Conservation (phyloP, 1,140 invertebrate species). For the Rhysida immarginata region DNA sequence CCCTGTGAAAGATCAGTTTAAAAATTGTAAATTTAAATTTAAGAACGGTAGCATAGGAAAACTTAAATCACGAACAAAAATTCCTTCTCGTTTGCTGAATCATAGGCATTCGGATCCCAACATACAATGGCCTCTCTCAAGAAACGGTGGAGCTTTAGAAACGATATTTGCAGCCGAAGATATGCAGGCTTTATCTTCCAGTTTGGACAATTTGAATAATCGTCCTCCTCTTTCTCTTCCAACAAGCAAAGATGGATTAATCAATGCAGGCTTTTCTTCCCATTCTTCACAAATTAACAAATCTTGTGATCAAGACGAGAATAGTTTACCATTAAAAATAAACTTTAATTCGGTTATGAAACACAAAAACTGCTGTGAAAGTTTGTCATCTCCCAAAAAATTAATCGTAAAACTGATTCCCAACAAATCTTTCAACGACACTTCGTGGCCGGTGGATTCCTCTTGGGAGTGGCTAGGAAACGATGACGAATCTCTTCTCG, state of each 20-base stretch:
- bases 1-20: constrained; percentile 23
- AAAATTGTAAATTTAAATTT: neutral
- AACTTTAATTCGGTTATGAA: neutral
- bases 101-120: constrained; percentile 48
- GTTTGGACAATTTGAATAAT: constrained; percentile 16
- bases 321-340: neutral
- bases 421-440: constrained; percentile 31
- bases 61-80: neutral
- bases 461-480: constrained; percentile 68
- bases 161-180: neutral
- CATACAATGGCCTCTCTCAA: constrained; percentile 26
- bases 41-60: constrained; percentile 22
- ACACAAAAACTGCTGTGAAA: neutral
- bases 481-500: neutral
- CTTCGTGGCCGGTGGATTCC: constrained; percentile 65
- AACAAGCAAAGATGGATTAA: neutral
- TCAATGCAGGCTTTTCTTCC: neutral
- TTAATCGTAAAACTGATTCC: neutral
- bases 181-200: constrained; percentile 11
- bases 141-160: constrained; percentile 8
- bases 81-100: constrained; percentile 21
- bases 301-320: constrained; percentile 48
- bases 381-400: neutral
- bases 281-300: constrained; percentile 12
- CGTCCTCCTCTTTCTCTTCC: neutral